Conservation (phyloP, 1,140 invertebrate genomes). For the Matsumurasca onukii region DNA sequence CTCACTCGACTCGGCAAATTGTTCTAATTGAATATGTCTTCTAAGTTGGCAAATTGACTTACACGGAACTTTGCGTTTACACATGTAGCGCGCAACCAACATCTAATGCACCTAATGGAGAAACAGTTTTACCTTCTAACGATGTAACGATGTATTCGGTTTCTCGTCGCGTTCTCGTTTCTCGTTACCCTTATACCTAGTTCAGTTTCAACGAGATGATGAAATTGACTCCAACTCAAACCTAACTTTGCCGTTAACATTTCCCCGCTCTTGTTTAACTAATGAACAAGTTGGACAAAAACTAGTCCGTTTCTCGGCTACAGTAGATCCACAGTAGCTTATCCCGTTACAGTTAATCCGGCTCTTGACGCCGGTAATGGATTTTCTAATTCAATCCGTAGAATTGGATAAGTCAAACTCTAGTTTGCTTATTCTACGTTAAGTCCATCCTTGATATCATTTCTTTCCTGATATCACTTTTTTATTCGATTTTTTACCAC, state of each 20-base stretch:
- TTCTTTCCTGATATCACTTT: no score
- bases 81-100: constrained; percentile 14
- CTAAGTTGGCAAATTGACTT: constrained; percentile 22
- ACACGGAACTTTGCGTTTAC: constrained; percentile 22
- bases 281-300: constrained; percentile 1
- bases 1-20: constrained; percentile 22
- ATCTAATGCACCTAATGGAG: constrained; percentile 11
- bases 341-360: no score
- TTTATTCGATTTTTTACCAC: no score
- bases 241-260: not conserved
- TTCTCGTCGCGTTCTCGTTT: not conserved
- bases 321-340: no score
- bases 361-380: no score
- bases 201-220: no score
- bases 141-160: not conserved
- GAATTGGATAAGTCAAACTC: no score
- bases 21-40: constrained; percentile 26
- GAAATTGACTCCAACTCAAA: not conserved
- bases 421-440: no score
- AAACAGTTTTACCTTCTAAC: constrained; percentile 9
- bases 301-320: not conserved
- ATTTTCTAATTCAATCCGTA: no score
- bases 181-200: no score
- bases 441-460: no score
- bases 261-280: not conserved